Evolutionary conservation across 1,140 invertebrate species (phyloP).

Genomic region (Drosophila teissieri): DNA sequence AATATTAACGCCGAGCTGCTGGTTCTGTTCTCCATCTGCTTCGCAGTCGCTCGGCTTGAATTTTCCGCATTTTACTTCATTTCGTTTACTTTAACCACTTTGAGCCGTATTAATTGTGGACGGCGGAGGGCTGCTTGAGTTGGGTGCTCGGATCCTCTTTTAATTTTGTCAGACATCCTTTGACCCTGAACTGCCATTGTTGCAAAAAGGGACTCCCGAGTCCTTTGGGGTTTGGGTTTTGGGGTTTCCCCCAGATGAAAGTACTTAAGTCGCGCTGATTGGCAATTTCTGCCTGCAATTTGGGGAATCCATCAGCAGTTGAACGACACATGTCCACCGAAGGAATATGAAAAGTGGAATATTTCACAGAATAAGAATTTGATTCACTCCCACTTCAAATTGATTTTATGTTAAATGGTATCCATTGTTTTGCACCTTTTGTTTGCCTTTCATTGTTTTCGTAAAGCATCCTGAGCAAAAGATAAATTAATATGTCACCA

Average conservation of each 20-base stretch:
- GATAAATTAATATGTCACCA: constrained; percentile 22
- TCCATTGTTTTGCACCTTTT: constrained; percentile 9
- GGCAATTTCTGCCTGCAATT: constrained; percentile 33
- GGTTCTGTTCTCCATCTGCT: constrained; percentile 10
- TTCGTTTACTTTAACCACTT: constrained; percentile 36
- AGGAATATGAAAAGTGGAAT: background rate
- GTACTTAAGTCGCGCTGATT: constrained; percentile 45
- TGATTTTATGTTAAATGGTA: too few relatives aligned
- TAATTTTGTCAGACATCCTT: constrained; percentile 28
- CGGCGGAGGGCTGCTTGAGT: constrained; percentile 11
- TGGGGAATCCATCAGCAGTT: constrained; percentile 31
- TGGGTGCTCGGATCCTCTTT: constrained; percentile 13
- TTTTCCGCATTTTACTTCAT: constrained; percentile 29
- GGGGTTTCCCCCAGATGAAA: background rate
- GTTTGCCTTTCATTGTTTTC: constrained; percentile 23
- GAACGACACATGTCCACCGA: constrained; percentile 21
- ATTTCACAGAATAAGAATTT: background rate
- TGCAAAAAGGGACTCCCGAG: constrained; percentile 6
- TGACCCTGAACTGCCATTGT: constrained; percentile 43
- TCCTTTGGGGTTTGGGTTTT: constrained; percentile 2
- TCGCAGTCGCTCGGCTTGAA: constrained; percentile 11
- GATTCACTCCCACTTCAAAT: background rate
- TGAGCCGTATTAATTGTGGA: constrained; percentile 35
- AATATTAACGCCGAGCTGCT: constrained; percentile 41
- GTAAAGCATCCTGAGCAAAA: constrained; percentile 14